Base-by-base conservation (phyloP, 2,888 invertebrate genomes). In the Parapristionchus giblindavisi region DNA sequence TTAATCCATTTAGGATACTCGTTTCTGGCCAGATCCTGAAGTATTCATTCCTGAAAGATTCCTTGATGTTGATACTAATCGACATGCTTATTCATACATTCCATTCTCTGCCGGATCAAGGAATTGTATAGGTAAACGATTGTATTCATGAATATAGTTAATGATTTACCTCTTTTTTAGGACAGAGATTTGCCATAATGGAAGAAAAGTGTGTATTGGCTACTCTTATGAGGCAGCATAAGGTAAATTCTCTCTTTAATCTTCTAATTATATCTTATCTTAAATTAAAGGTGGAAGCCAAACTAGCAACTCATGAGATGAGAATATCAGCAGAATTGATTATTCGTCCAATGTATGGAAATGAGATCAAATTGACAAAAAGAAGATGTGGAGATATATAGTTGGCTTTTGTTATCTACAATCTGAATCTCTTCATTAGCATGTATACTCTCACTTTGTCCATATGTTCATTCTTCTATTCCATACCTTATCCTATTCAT, bases 21-120 rank as follows among this genome's bases (percentile, higher is more conserved):
- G 70, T 11, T 73, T 34, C 36, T 73, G 73, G 73, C 48, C 60
- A 1, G 73, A 73, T 29, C 73, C 73, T 11, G 73, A 73, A 36
- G 73, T 73, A 4, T 90, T 89, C 82, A 85, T 89, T 72, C 90
- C 90, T 0, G 89, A 90, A 54, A 80, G 90, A 73, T 90, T 90
- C 80, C 78, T 88, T 48, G 86, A 86, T 32, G 88, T 88, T 24
- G 88, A 89, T 58, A 48, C 82, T n/a, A 78, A 78, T 27, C 82
- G 83, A 75, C 89, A 90, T 81, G 88, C 90, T 1, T 90, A 86
- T 81, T 85, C 89, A 24, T 90, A 89, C 82, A 88, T 90, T 40
- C 90, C 90, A 1, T 90, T 90, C 83, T 90, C 90, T 11, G 90
- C 90, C 36, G 90, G 90, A 4, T 85, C 88, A 3, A 81, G 90